A percentile compares a stretch with the other conserved stretches of the same genome.
phyloP scores from a whole-genome alignment of 2,888 invertebrate species.

The Atethmia centrago region DNA sequence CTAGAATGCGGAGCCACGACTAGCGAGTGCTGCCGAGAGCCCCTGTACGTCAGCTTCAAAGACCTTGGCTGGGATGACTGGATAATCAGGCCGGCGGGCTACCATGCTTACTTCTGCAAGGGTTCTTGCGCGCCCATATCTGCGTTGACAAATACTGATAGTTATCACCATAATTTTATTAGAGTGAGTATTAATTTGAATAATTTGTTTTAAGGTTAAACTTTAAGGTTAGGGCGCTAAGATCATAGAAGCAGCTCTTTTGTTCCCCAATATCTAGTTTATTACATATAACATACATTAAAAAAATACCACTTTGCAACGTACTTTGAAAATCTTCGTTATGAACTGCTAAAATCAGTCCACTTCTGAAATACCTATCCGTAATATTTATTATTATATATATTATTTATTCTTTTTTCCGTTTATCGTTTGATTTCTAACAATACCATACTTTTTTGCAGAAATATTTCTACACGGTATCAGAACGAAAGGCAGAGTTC shows the following conservation, averaged over 20 bases:
- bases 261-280: neutral
- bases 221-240: neutral
- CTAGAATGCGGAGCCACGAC: conserved; percentile 92
- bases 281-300: neutral
- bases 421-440: neutral
- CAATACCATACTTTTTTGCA: conserved; percentile 77
- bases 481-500: conserved; percentile 91
- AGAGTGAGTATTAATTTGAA: conserved; percentile 90
- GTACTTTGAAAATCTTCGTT: neutral
- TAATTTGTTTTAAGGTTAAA: neutral
- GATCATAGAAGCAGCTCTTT: neutral
- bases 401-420: too few relatives aligned
- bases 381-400: too few relatives aligned
- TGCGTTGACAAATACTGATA: conserved; percentile 91
- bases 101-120: conserved; percentile 96
- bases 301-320: neutral
- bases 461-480: conserved; percentile 93
- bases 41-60: conserved; percentile 95
- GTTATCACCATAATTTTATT: conserved; percentile 93
- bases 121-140: conserved; percentile 94
- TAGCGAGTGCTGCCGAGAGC: conserved; percentile 95
- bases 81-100: conserved; percentile 95
- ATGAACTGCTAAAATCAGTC: neutral
- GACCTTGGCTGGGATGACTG: conserved; percentile 97
- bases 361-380: neutral